Evolutionary conservation across 2,797 vertebrate genomes (phyloP), one percentile per base, ranked within the genome.

Genomic region (Yasuhikotakia modesta): DNA sequence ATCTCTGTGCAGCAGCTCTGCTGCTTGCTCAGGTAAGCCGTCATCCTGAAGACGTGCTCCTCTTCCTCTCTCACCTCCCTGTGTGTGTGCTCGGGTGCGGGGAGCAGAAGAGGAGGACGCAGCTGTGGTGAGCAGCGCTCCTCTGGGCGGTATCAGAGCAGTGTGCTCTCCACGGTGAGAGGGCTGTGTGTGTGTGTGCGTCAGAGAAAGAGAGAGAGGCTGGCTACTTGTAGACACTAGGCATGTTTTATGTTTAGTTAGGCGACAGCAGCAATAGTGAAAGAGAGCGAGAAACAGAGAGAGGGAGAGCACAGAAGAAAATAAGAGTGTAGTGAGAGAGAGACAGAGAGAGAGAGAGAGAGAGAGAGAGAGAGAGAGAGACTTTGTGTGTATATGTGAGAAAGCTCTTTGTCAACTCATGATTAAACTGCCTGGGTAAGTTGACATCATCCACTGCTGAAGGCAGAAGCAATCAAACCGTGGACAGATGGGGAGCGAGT

Each of bases 381-480:
- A 87, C 89, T n/a, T n/a, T 90, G 89, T 80, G 75, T 90, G 90
- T 91, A 87, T 83, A 84, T 84, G 91, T 89, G 85, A 90, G 79
- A 86, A 90, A 89, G 92, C 92, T 93, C 91, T 86, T 87, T 92
- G 94, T 94, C 94, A 95, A 91, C 91, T 91, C 89, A 92, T 94
- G 94, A 91, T 91, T 95, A 91, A 94, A 94, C 92, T 93, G 89
- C 85, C 93, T 89, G 91, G 87, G 89, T 86, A 87, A 91, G 91
- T 93, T 92, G 93, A 94, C 93, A 95, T 93, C 92, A 92, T 94
- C 92, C 88, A 86, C 90, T 87, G 90, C 93, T 95, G 88, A 89
- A 94, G 94, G 94, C 94, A 94, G 90, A 91, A 95, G 94, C 93
- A 94, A 94, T 92, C 92, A 92, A 95, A 93, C 90, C 89, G 81